These are phyloP conservation scores for Monopterus albus DNA, from an alignment of 2,113 vertebrate species.

Conservation along the genomic window DNA sequence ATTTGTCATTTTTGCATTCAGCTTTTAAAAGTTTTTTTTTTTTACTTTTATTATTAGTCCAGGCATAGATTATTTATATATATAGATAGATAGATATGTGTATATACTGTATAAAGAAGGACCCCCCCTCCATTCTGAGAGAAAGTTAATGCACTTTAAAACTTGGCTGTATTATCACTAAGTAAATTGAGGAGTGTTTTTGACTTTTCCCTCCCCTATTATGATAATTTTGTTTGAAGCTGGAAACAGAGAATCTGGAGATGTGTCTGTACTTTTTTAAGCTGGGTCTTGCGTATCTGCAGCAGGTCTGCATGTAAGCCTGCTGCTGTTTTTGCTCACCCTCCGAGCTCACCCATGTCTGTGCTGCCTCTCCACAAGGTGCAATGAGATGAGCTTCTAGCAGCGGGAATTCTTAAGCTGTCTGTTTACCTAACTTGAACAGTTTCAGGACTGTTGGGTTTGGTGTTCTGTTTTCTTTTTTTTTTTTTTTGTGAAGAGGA, in stretches of 20 bases:
- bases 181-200: slow-evolving; percentile 27
- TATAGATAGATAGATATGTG: slow-evolving; percentile 59
- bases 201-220: slow-evolving; percentile 40
- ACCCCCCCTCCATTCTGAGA: slow-evolving; percentile 62
- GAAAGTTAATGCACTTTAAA: slow-evolving; percentile 76
- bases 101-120: slow-evolving; percentile 62
- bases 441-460: slow-evolving; percentile 65
- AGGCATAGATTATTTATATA: slow-evolving; percentile 53
- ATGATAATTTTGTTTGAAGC: slow-evolving; percentile 52
- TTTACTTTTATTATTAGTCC: slow-evolving; percentile 66
- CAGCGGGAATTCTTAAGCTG: slow-evolving; percentile 84
- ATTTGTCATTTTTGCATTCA: slow-evolving; percentile 49
- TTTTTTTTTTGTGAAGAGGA: slow-evolving; percentile 68
- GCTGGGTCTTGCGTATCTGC: slow-evolving; percentile 68
- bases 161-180: slow-evolving; percentile 39
- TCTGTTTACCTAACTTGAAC: slow-evolving; percentile 84
- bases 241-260: slow-evolving; percentile 57
- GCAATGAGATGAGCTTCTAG: slow-evolving; percentile 90
- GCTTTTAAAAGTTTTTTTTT: slow-evolving; percentile 76
- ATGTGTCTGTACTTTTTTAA: slow-evolving; percentile 44
- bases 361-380: slow-evolving; percentile 76
- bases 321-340: slow-evolving; percentile 69
- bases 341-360: slow-evolving; percentile 37
- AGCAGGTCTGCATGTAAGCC: slow-evolving; percentile 86
- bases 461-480: no score